Evolutionary conservation across 2,888 invertebrate genomes (phyloP).

Genomic region (Perizoma flavofasciatum): DNA sequence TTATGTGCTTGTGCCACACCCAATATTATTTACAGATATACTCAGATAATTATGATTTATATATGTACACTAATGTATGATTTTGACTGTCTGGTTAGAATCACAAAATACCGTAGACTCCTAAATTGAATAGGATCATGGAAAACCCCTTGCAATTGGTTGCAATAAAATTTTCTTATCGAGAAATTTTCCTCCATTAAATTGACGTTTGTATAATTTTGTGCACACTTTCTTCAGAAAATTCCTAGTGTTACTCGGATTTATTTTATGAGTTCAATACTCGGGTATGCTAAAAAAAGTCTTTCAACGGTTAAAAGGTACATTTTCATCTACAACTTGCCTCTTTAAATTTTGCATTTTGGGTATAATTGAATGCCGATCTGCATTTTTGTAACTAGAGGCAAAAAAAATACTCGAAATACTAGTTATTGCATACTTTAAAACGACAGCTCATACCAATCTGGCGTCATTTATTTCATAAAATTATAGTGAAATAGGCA

Average conservation of each 20-base stretch:
- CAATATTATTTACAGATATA: slow-evolving; percentile 2
- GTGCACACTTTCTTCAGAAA: slow-evolving; percentile 8
- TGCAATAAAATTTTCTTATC: not conserved
- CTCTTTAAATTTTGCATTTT: too few species aligned
- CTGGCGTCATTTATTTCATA: too few species aligned
- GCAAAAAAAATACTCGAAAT: too few species aligned
- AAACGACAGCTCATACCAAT: too few species aligned
- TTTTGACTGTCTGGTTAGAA: not conserved
- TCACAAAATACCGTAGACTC: not conserved
- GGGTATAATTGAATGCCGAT: too few species aligned
- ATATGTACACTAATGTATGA: slow-evolving; percentile 1
- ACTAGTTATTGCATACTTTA: too few species aligned
- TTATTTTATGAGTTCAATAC: slow-evolving; percentile 5
- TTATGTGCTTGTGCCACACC: slow-evolving; percentile 22
- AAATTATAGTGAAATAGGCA: too few species aligned
- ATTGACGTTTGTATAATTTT: slow-evolving; percentile 28
- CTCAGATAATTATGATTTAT: slow-evolving; percentile 8
- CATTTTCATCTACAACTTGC: too few species aligned
- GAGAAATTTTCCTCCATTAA: slow-evolving; percentile 13
- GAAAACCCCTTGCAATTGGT: not conserved
- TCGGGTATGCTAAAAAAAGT: not conserved
- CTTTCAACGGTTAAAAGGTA: not conserved
- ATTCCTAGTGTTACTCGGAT: not conserved
- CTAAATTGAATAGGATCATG: not conserved
- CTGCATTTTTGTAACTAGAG: too few species aligned